Evolutionary conservation across 2,888 invertebrate species (phyloP), one percentile per base, ranked within the genome.

Genomic region (Nephrocerus scutellatus): DNA sequence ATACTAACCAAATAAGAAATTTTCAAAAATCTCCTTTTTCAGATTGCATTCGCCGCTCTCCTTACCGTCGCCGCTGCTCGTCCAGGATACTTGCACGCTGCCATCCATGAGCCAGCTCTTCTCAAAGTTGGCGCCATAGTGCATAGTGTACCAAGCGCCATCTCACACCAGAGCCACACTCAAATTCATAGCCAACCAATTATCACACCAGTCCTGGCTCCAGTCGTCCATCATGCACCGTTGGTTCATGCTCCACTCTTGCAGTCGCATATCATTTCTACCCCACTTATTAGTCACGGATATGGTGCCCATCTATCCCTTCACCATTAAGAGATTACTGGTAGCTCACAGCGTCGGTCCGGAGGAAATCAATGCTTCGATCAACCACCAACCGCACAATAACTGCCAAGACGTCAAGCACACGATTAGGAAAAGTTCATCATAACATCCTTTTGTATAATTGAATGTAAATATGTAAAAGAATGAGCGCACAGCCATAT

Each of bases 21-120:
- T 6, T n/a, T 30, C 37, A 29, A 18, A 18, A 30, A 13, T 38
- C 14, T 29, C 30, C 1, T 19, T 20, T 52, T 49, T 2, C 49
- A 66, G 74, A 74, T 76, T 73, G 74, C 76, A 70, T 74, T 79
- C 66, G 75, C 74, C 68, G 75, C 75, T 69, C 68, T 79, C 49
- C 67, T 73, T 59, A 72, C 76, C 49, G 69, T 76, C 60, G 77
- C 73, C 44, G 72, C 72, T 57, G 77, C 77, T 55, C 55, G 50
- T 20, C 55, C 59, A 24, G 45, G 61, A 39, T 20, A 53, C 6
- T 38, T 56, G 46, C 53, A 49, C 7, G 51, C 44, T 13, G 28
- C 47, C 8, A 23, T 50, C 12, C 41, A 36, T 20, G 31, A 26
- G 10, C 32, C 40, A 19, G 15, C 28, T 23, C 12, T 42, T 15